Evolutionary conservation across 2,113 vertebrate genomes (phyloP), one percentile per base, ranked within the genome.

Genomic region (Macaca nemestrina): DNA sequence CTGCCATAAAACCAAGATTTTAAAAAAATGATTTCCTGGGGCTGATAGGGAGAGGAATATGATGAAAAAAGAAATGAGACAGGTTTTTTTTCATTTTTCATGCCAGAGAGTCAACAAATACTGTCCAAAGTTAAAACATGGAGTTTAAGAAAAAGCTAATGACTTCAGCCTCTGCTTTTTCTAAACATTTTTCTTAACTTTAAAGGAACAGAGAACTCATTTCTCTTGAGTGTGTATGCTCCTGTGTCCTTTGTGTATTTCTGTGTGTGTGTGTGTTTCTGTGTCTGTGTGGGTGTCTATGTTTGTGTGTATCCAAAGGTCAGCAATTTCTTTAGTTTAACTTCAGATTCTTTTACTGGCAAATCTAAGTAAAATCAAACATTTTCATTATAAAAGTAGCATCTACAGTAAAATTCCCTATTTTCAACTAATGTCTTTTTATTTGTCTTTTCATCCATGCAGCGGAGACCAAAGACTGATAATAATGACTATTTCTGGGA

Each of bases 21-120:
- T n/a, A 43, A 80, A 79, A 80, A 92, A 70, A 85, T 40, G 1
- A 92, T 87, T 97, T 96, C 90, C 76, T 97, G n/a, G 67, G 76
- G 70, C 81, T 61, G 40, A 25, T n/a, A 50, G 32, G n/a, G 35
- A 43, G 35, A 20, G 9, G 38, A 91, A 8, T 14, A 75, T 43
- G 20, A 85, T 80, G 23, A 35, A 79, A 90, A 86, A 92, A 78
- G 70, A 92, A 95, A 45, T 80, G 76, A 61, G 8, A 38, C 68
- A 73, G 0, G 43, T 75, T 94, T 81, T 78, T 95, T 93, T 61
- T 96, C 68, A 73, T 73, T 38, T 76, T 96, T 94, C 43, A 67
- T 86, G 89, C 45, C 52, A 52, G 45, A 70, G 40, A 57, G 55
- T 90, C 80, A 50, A 6, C 80, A 79, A 84, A 45, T 84, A 78